These are phyloP conservation scores for Xanthia icteritia DNA, from an alignment of 2,888 invertebrate species.

Conservation along the genomic window DNA sequence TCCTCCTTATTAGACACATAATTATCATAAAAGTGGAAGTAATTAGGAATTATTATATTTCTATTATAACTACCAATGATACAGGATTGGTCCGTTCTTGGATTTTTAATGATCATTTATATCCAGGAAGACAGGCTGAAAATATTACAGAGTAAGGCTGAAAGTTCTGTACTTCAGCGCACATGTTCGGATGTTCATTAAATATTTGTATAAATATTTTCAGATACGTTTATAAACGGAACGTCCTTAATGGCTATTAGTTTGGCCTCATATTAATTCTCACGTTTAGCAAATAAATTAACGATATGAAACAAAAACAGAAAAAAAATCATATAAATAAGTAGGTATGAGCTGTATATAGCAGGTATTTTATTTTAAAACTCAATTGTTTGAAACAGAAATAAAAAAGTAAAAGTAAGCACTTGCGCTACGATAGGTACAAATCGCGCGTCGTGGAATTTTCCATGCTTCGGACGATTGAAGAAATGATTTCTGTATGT, in stretches of 20 bases:
- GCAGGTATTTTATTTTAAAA: slow-evolving; percentile 27
- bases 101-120: neutral
- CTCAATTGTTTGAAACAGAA: slow-evolving; percentile 30
- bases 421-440: slow-evolving; percentile 59
- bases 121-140: neutral
- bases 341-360: neutral
- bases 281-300: slow-evolving; percentile 47
- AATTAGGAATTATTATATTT: neutral
- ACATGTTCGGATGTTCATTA: slow-evolving; percentile 43
- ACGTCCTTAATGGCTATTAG: slow-evolving; percentile 66
- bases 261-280: slow-evolving; percentile 60
- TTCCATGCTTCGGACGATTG: slow-evolving; percentile 59
- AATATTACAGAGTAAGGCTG: slow-evolving; percentile 1
- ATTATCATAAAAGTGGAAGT: neutral
- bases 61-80: neutral
- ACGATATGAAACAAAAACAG: neutral
- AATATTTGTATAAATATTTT: slow-evolving; percentile 69
- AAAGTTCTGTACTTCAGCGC: slow-evolving; percentile 29
- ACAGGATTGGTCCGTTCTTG: neutral
- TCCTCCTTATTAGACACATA: slow-evolving; percentile 1
- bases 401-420: slow-evolving; percentile 65
- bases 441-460: slow-evolving; percentile 60
- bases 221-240: slow-evolving; percentile 78
- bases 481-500: slow-evolving; percentile 42
- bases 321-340: neutral